Base-by-base conservation (phyloP, 2,888 invertebrate species). In the Malthinus flaveolus region DNA sequence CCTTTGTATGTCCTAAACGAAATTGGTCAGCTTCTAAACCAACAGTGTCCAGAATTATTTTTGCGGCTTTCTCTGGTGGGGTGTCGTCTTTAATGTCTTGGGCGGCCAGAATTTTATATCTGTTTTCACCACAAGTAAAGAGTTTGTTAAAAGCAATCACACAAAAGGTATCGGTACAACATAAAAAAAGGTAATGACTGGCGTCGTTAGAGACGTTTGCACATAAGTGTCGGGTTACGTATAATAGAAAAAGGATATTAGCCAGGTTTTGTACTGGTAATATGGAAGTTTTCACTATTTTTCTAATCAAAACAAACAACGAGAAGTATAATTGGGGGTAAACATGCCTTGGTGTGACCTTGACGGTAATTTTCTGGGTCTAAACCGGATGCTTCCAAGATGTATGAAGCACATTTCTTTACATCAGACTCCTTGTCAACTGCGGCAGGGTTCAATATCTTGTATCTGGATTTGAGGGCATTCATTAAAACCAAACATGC, bases 71-170 rank as follows among this genome's bases (percentile, higher is more conserved):
- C 82, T 89, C 86, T 66, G 89, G 84, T 68, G 87, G 81, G 79
- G 85, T 86, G 71, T 84, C 83, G 71, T 88, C 88, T 85, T 86
- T 88, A 80, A 93, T 79, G 79, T 84, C 87, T 82, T 90, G 91
- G 81, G 97, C 94, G 84, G 96, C 96, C 89, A 99, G 91, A 88
- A 99, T 97, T 87, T 96, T 95, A 91, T 99, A 98, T 90, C 95
- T 95, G 90, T 85, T 84, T 85, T 83, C 77, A 73, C 56, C 63
- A 62, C 62, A 63, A 61, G 56, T 61, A 60, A 62, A 23, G 23
- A 23, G 5, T 2, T 23, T 23, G 23, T 23, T 42, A 42, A 42
- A 42, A 37, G 50, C 33, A 64, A 56, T 58, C 49, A 53, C 59
- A 55, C 34, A 59, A 53, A 48, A 23, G 5, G 23, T 23, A 3